phyloP scores from a whole-genome alignment of 2,888 invertebrate genomes.

The Timandra comae region DNA sequence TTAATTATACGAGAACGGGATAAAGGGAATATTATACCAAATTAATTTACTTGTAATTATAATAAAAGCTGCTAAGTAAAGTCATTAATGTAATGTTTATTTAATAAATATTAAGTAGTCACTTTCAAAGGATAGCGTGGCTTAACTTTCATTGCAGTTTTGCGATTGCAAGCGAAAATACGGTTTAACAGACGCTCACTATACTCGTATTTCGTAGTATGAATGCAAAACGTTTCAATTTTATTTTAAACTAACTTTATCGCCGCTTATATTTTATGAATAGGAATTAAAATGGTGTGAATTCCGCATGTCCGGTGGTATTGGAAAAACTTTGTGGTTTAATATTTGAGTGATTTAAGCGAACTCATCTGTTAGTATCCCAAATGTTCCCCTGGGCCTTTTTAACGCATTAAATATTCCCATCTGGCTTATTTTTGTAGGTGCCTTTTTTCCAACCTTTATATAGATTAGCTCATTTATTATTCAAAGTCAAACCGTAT shows the following conservation, averaged over 20 bases:
- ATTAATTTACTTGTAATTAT: no score
- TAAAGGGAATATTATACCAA: no score
- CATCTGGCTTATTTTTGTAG: constrained; percentile 40
- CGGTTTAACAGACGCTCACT: no score
- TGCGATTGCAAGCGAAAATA: constrained; percentile 10
- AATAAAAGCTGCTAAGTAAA: no score
- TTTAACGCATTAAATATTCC: constrained; percentile 48
- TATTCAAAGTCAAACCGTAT: constrained; percentile 28
- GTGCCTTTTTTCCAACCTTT: constrained; percentile 31
- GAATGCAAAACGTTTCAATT: no score
- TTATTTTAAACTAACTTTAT: no score
- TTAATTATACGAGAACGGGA: no score
- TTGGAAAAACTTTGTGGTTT: constrained; percentile 14
- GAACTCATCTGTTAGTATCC: constrained; percentile 41
- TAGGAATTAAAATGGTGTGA: no score
- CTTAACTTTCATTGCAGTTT: constrained; percentile 14
- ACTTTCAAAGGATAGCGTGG: constrained; percentile 20
- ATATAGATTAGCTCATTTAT: constrained; percentile 38
- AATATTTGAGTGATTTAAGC: constrained; percentile 43
- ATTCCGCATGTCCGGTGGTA: no score
- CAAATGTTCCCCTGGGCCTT: constrained; percentile 37
- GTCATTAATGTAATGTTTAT: not conserved
- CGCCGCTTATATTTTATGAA: no score
- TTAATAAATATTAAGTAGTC: constrained; percentile 4
- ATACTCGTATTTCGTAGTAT: no score